Conservation (phyloP, 2,113 vertebrate genomes). For the Phylloscopus trochilus region DNA sequence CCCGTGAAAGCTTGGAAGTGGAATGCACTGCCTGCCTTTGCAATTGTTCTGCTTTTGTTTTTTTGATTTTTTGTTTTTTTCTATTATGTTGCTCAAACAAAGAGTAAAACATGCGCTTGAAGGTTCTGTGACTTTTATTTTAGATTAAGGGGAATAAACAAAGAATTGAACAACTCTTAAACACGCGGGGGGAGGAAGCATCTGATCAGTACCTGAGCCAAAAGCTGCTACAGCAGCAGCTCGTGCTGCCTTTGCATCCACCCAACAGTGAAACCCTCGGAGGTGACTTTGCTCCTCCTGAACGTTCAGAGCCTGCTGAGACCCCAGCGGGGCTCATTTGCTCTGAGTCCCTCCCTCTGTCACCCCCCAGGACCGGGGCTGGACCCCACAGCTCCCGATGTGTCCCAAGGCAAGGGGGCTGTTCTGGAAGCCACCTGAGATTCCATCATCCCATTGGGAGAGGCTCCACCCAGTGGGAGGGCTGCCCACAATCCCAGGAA, state of each 20-base stretch:
- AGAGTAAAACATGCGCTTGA: slow-evolving; percentile 33
- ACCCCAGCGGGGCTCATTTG: neutral
- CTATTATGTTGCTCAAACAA: slow-evolving; percentile 18
- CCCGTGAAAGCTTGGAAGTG: slow-evolving; percentile 37
- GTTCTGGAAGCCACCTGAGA: neutral
- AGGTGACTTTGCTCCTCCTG: neutral
- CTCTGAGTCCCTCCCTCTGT: neutral
- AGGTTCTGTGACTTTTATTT: slow-evolving; percentile 30
- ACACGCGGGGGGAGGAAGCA: neutral
- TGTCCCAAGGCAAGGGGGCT: neutral
- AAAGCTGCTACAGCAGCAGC: neutral
- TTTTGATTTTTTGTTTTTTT: too few relatives aligned
- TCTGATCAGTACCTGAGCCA: neutral
- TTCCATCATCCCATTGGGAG: too few relatives aligned
- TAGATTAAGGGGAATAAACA: slow-evolving; percentile 24
- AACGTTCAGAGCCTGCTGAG: neutral
- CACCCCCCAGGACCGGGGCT: neutral
- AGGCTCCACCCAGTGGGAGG: too few relatives aligned
- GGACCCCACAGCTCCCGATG: neutral
- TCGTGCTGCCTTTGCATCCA: neutral
- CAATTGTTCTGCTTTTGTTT: slow-evolving; percentile 43
- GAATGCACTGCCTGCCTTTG: slow-evolving; percentile 2
- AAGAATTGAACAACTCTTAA: neutral
- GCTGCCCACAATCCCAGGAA: too few relatives aligned
- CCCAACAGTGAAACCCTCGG: fast-evolving